These are phyloP conservation scores for Daphoenositta chrysoptera DNA, from an alignment of 2,113 vertebrate species.

Conservation along the genomic window DNA sequence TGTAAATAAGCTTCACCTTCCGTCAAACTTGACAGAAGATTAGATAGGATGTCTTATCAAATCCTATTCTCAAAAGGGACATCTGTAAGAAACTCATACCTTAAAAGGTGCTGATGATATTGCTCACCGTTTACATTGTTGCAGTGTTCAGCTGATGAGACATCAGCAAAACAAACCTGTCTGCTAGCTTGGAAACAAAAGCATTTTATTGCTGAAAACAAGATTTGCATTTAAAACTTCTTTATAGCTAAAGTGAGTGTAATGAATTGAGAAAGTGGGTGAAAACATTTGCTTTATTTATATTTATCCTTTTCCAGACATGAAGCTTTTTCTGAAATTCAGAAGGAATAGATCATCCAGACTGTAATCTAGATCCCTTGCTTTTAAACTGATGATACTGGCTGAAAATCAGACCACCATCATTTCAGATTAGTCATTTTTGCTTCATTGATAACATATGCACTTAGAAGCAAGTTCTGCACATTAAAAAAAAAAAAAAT, in stretches of 20 bases:
- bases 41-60: neutral
- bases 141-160: neutral
- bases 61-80: neutral
- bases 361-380: neutral
- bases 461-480: conserved; percentile 21
- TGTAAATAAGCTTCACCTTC: neutral
- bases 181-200: neutral
- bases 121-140: neutral
- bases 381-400: conserved; percentile 15
- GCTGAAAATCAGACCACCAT: conserved; percentile 9
- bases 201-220: neutral
- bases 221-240: neutral
- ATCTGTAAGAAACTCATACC: neutral
- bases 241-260: neutral
- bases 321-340: neutral
- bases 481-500: neutral
- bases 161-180: neutral
- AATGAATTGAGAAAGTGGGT: neutral
- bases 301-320: neutral
- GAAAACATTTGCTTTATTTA: neutral
- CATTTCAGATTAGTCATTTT: conserved; percentile 21
- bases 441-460: conserved; percentile 8
- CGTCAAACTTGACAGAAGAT: neutral
- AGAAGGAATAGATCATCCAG: conserved; percentile 21
- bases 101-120: neutral